phyloP scores from a whole-genome alignment of 2,113 vertebrate genomes.

The Tetrax tetrax region DNA sequence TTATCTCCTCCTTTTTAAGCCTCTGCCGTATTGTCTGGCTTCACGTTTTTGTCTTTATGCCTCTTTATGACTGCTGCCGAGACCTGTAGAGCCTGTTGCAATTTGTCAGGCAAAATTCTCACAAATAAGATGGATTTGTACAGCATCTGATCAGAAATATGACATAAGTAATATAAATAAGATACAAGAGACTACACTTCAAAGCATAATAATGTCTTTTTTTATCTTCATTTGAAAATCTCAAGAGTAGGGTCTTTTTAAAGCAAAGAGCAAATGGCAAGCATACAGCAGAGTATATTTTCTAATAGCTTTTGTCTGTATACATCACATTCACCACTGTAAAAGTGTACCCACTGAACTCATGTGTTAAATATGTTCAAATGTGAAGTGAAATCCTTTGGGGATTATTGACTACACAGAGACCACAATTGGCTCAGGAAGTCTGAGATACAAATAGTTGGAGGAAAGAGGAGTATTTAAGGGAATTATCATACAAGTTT shows the following conservation, averaged over 20 bases:
- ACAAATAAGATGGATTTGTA: neutral
- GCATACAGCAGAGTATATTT: neutral
- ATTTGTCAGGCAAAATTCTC: neutral
- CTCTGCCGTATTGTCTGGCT: neutral
- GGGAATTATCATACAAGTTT: neutral
- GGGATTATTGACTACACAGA: neutral
- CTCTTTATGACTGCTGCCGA: neutral
- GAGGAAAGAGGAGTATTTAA: neutral
- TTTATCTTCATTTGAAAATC: neutral
- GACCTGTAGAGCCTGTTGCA: neutral
- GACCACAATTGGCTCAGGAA: neutral
- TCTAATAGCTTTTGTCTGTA: neutral
- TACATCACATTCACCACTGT: neutral
- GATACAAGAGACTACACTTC: neutral
- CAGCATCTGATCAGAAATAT: neutral
- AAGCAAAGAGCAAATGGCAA: neutral
- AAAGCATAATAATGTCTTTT: neutral
- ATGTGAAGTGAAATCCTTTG: neutral
- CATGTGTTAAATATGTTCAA: neutral
- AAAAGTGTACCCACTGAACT: neutral
- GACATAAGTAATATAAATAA: neutral
- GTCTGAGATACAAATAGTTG: neutral
- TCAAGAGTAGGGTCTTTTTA: neutral
- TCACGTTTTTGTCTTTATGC: neutral
- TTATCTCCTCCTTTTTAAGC: neutral